Conservation (phyloP, 1,140 invertebrate species). For the Bombus cullumanus region DNA sequence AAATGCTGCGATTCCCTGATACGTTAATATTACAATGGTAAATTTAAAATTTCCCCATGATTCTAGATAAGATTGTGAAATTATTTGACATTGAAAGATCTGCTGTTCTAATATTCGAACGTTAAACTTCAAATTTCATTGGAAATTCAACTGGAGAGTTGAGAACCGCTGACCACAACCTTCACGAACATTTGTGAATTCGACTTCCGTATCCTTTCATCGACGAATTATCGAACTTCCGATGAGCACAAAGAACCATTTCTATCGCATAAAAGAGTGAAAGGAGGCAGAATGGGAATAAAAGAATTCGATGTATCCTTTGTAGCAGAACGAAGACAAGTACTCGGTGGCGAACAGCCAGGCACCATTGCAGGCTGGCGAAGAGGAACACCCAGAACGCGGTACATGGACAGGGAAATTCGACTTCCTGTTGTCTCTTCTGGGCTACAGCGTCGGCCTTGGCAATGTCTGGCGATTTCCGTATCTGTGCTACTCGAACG, state of each 20-base stretch:
- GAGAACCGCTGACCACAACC: not conserved
- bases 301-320: not conserved
- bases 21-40: not conserved
- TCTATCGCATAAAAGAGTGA: not conserved
- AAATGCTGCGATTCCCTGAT: not conserved
- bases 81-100: too few relatives aligned
- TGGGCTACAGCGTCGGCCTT: constrained; percentile 93
- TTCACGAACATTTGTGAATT: not conserved
- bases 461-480: constrained; percentile 94
- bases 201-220: not conserved
- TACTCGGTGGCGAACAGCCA: constrained; percentile 83
- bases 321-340: constrained; percentile 80
- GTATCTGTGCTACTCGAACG: constrained; percentile 91
- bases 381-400: constrained; percentile 85
- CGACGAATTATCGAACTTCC: not conserved
- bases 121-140: not conserved
- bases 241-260: not conserved
- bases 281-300: not conserved
- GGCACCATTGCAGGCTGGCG: constrained; percentile 78
- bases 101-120: not conserved
- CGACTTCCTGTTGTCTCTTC: constrained; percentile 91
- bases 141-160: not conserved
- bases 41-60: not conserved
- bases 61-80: not conserved
- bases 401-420: constrained; percentile 92